Conservation (phyloP, 2,888 invertebrate species). For the Thyatira batis region DNA sequence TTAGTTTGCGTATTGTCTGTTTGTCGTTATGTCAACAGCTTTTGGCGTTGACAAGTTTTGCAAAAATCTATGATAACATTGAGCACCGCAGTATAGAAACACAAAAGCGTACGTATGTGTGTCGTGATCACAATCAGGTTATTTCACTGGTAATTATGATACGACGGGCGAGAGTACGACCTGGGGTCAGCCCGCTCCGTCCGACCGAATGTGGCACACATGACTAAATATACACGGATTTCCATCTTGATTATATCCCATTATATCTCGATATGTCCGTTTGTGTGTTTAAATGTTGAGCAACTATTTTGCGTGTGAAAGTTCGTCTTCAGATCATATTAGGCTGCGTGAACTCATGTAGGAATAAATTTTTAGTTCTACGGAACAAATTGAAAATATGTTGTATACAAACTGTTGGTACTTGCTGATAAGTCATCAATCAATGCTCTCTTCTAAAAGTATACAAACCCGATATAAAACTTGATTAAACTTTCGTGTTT, state of each 20-base stretch:
- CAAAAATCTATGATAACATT: slow-evolving; percentile 31
- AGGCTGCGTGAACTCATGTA: background rate
- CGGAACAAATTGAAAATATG: background rate
- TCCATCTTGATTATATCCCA: slow-evolving; percentile 63
- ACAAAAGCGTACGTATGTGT: slow-evolving; percentile 66
- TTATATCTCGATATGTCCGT: slow-evolving; percentile 52
- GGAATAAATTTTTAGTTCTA: background rate
- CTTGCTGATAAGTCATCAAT: no score
- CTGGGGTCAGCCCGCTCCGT: slow-evolving; percentile 60
- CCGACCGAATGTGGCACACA: slow-evolving; percentile 60
- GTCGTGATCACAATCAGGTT: slow-evolving; percentile 81
- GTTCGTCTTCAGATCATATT: slow-evolving; percentile 11
- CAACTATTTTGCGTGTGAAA: slow-evolving; percentile 39
- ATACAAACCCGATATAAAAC: no score
- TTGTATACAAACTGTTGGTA: no score
- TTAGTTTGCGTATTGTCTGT: no score
- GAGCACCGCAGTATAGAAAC: slow-evolving; percentile 51
- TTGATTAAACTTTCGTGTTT: no score
- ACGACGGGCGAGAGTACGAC: slow-evolving; percentile 72
- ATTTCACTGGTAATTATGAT: slow-evolving; percentile 82
- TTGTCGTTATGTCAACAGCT: background rate
- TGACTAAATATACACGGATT: slow-evolving; percentile 57
- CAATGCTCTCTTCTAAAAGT: no score
- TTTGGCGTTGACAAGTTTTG: background rate
- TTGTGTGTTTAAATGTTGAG: slow-evolving; percentile 37